Conservation (phyloP, 2,113 vertebrate genomes). For the Corythoichthys intestinalis region DNA sequence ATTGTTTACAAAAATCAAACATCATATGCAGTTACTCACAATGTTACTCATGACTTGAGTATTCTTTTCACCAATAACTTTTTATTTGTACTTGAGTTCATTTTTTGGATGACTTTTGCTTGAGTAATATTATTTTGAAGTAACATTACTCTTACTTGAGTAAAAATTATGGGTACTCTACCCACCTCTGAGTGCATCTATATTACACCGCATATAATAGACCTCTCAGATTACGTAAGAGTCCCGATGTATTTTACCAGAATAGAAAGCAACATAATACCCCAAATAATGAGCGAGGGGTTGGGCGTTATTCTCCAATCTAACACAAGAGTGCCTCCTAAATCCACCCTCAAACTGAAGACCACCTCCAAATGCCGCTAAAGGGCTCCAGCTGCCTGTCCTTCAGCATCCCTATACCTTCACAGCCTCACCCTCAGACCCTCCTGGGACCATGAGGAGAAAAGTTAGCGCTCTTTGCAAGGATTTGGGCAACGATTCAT, state of each 20-base stretch:
- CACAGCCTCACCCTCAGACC: constrained; percentile 20
- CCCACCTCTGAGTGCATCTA: too few species aligned
- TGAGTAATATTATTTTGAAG: too few species aligned
- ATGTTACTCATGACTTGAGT: too few species aligned
- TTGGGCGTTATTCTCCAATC: constrained; percentile 23
- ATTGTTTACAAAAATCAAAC: too few species aligned
- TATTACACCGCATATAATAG: not conserved
- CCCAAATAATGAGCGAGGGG: not conserved
- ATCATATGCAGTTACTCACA: too few species aligned
- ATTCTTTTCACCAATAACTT: too few species aligned
- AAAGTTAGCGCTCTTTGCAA: not conserved
- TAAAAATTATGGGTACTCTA: too few species aligned
- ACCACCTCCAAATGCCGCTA: constrained; percentile 56
- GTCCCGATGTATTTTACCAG: not conserved
- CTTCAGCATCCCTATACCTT: constrained; percentile 45
- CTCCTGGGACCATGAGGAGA: constrained; percentile 33
- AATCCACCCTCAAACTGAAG: constrained; percentile 50
- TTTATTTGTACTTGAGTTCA: too few species aligned
- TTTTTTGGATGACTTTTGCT: too few species aligned
- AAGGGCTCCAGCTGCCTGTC: constrained; percentile 34
- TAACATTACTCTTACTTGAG: too few species aligned
- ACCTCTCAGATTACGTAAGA: not conserved
- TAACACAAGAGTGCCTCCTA: constrained; percentile 55
- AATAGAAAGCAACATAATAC: not conserved
- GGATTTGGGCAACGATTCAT: not conserved